Conservation (phyloP, 1,140 invertebrate genomes). For the Ips typographus region DNA sequence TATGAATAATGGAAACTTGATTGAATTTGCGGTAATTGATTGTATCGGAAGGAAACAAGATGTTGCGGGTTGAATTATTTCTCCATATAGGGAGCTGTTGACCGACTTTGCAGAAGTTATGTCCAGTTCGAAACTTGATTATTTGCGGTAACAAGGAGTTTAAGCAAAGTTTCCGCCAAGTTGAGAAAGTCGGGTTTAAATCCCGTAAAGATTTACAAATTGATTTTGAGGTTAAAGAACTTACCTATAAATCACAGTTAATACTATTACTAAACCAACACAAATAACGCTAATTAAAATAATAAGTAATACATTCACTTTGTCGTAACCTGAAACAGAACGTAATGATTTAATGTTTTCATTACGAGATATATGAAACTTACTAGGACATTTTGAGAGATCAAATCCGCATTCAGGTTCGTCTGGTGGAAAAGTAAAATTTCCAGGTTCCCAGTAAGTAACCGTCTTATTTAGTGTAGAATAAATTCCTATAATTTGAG, state of each 20-base stretch:
- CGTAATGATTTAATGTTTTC: conserved; percentile 40
- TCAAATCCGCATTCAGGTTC: conserved; percentile 92
- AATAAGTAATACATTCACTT: conserved; percentile 38
- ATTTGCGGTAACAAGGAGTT: no score
- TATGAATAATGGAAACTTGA: no score
- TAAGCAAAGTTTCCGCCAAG: no score
- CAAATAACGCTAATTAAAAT: conserved; percentile 37
- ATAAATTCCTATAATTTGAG: conserved; percentile 46
- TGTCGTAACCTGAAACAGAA: conserved; percentile 39
- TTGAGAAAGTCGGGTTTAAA: no score
- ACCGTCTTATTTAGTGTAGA: conserved; percentile 39
- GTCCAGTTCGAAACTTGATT: no score
- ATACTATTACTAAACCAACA: conserved; percentile 36
- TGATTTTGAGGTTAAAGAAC: not conserved
- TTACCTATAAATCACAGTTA: conserved; percentile 40
- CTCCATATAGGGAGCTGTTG: no score
- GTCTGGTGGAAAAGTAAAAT: conserved; percentile 74
- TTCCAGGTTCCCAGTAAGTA: conserved; percentile 53
- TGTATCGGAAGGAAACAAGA: no score
- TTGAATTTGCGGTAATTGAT: no score
- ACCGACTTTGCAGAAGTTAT: no score
- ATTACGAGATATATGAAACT: conserved; percentile 45
- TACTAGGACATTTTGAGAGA: conserved; percentile 79
- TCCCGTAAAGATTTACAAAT: no score
- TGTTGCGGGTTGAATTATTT: no score